These are phyloP conservation scores for Cephus runcator DNA, from an alignment of 2,888 invertebrate genomes.

Conservation along the genomic window DNA sequence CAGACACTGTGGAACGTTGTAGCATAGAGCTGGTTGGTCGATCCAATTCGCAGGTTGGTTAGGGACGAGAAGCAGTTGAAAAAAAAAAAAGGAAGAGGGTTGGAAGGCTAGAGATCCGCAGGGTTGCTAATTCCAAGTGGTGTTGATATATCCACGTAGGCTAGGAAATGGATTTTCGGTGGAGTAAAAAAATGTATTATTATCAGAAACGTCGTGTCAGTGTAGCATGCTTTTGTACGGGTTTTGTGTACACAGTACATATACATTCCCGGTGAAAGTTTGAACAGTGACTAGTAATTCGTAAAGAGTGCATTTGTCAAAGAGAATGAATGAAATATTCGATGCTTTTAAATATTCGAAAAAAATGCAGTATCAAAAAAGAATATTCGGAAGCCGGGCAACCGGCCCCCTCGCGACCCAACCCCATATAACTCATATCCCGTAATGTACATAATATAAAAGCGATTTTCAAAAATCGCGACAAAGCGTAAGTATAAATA, in stretches of 20 bases:
- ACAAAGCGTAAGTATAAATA: too few relatives aligned
- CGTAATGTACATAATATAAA: background rate
- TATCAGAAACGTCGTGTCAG: background rate
- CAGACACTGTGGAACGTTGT: background rate
- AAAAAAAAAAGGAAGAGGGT: background rate
- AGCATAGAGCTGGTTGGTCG: background rate
- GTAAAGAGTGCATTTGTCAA: background rate
- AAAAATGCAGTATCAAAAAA: background rate
- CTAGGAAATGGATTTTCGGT: conserved; percentile 18
- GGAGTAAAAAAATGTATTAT: background rate
- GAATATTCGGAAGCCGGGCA: background rate
- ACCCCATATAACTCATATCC: background rate
- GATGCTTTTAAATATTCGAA: background rate
- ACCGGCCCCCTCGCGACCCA: background rate
- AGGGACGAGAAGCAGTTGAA: background rate
- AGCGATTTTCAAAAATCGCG: background rate
- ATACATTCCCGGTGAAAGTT: background rate
- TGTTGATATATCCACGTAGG: background rate
- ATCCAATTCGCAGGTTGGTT: background rate
- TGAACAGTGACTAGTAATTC: background rate
- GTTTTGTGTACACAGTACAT: background rate
- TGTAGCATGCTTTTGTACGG: background rate
- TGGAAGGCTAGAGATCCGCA: background rate
- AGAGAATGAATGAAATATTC: background rate
- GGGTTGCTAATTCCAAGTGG: background rate